phyloP scores from a whole-genome alignment of 92 coral and sea anemone species.

The Heteractis magnifica region DNA sequence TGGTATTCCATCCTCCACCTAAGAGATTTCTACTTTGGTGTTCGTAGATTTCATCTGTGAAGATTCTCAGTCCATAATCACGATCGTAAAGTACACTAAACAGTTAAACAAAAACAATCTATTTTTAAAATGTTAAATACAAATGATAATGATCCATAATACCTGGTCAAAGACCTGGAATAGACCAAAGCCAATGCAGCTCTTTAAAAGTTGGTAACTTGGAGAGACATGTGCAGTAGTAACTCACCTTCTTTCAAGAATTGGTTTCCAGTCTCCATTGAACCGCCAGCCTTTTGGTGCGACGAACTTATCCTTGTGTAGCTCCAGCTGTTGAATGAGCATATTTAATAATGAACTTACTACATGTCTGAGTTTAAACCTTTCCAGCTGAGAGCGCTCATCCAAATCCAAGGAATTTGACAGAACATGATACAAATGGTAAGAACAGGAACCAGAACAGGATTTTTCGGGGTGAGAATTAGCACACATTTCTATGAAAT shows the following conservation, averaged over 20 bases:
- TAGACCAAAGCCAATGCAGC: too few relatives aligned
- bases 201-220: not conserved
- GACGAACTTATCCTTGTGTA: constrained; percentile 48
- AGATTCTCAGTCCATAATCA: constrained; percentile 50
- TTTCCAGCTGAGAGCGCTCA: too few relatives aligned
- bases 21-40: constrained; percentile 55
- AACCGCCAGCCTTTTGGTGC: constrained; percentile 63
- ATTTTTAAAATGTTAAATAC: not conserved
- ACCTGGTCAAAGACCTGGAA: not conserved
- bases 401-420: too few relatives aligned
- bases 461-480: too few relatives aligned
- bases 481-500: too few relatives aligned
- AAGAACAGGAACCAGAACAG: too few relatives aligned
- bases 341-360: not conserved
- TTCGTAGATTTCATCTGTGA: constrained; percentile 63
- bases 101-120: not conserved
- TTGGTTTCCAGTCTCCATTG: constrained; percentile 44
- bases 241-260: constrained; percentile 47
- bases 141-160: not conserved
- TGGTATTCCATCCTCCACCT: constrained; percentile 62
- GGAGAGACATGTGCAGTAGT: not conserved
- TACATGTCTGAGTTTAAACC: not conserved
- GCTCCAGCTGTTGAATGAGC: constrained; percentile 38
- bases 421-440: too few relatives aligned
- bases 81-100: constrained; percentile 42